Conservation (phyloP, 2,888 invertebrate species). For the Conomelus anceps region DNA sequence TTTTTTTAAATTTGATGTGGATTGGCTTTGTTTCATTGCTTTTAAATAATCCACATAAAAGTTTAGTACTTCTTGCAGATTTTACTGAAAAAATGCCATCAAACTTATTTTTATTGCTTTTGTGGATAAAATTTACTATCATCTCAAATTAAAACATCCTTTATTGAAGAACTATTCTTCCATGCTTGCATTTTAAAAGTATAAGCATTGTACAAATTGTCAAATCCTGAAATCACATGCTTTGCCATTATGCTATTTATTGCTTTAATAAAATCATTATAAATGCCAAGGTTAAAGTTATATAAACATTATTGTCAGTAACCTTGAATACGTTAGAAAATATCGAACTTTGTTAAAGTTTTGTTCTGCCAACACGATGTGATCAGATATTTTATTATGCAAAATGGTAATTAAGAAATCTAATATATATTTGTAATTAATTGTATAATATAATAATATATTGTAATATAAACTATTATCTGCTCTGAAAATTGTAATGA, state of each 20-base stretch:
- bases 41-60: no score
- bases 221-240: neutral
- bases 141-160: no score
- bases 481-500: neutral
- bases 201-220: neutral
- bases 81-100: no score
- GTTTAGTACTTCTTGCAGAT: no score
- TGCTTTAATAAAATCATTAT: neutral
- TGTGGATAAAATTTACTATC: no score
- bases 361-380: neutral
- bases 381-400: neutral
- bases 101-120: no score
- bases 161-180: no score
- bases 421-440: neutral
- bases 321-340: neutral
- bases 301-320: neutral
- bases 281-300: neutral
- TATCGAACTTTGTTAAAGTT: neutral
- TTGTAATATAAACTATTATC: neutral
- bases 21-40: no score
- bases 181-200: no score
- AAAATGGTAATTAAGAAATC: neutral
- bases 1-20: no score
- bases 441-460: neutral
- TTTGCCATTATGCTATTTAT: neutral